Evolutionary conservation across 2,888 invertebrate genomes (phyloP).

Genomic region (Rhodophaea formosa): DNA sequence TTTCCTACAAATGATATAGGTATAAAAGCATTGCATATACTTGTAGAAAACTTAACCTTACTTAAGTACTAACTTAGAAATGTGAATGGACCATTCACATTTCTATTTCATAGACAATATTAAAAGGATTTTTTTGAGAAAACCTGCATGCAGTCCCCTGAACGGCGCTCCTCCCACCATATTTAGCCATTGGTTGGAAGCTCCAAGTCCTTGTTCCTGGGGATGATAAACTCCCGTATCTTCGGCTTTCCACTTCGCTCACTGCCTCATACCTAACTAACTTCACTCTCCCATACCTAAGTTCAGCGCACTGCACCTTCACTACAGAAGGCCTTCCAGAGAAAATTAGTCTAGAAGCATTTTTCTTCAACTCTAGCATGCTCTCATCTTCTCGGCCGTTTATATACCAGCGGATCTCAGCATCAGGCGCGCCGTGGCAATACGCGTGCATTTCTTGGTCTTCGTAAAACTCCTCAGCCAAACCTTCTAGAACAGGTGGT

Average conservation of each 20-base stretch:
- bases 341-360: constrained; percentile 52
- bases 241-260: constrained; percentile 53
- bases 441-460: constrained; percentile 62
- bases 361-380: constrained; percentile 52
- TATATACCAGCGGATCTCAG: constrained; percentile 68
- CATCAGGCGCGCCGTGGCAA: constrained; percentile 57
- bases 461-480: constrained; percentile 55
- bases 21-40: too few relatives aligned
- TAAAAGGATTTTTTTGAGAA: too few relatives aligned
- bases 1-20: too few relatives aligned
- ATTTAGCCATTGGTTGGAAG: too few relatives aligned
- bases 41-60: too few relatives aligned
- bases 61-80: too few relatives aligned
- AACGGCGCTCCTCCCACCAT: too few relatives aligned
- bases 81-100: too few relatives aligned
- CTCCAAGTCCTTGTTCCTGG: constrained; percentile 42
- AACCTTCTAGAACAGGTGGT: constrained; percentile 60
- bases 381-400: constrained; percentile 58
- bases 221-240: constrained; percentile 35
- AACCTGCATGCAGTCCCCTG: too few relatives aligned
- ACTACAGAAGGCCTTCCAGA: constrained; percentile 72
- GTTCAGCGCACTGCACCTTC: constrained; percentile 75
- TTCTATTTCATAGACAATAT: too few relatives aligned
- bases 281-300: constrained; percentile 68
- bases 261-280: too few relatives aligned